phyloP scores from a whole-genome alignment of 1,140 invertebrate genomes.

The Drosophila murphyi region DNA sequence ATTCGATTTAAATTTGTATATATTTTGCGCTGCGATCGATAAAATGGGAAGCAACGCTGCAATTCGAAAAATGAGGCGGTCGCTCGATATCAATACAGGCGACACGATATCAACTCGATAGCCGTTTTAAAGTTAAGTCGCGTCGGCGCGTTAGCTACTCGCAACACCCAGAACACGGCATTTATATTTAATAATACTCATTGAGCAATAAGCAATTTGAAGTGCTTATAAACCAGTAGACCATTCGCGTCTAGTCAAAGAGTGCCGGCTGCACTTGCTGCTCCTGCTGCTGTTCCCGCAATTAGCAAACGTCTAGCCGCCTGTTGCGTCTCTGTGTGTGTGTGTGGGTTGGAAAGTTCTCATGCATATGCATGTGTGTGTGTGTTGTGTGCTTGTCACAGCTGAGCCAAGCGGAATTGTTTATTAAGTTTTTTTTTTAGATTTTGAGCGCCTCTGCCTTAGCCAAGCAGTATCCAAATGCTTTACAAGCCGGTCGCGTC shows the following conservation, averaged over 20 bases:
- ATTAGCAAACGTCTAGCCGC: slow-evolving; percentile 34
- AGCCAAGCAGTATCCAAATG: slow-evolving; percentile 62
- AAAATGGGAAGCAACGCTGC: background rate
- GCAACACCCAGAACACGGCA: background rate
- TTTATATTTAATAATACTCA: slow-evolving; percentile 12
- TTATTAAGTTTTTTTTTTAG: slow-evolving; percentile 56
- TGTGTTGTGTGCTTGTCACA: slow-evolving; percentile 44
- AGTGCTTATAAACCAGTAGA: background rate
- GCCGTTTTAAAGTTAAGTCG: slow-evolving; percentile 47
- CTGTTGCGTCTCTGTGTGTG: slow-evolving; percentile 58
- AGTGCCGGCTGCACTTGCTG: slow-evolving; percentile 18
- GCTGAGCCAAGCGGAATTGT: slow-evolving; percentile 68
- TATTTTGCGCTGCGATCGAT: slow-evolving; percentile 19
- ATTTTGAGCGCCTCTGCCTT: slow-evolving; percentile 14
- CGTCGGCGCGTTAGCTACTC: slow-evolving; percentile 42
- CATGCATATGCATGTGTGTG: slow-evolving; percentile 25
- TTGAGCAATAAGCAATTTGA: background rate
- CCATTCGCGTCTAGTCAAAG: slow-evolving; percentile 24
- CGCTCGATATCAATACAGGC: background rate
- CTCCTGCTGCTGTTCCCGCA: slow-evolving; percentile 46
- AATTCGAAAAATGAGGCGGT: background rate
- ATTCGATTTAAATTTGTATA: background rate
- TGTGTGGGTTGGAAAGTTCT: slow-evolving; percentile 14
- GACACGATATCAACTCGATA: slow-evolving; percentile 25
- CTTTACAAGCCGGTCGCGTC: slow-evolving; percentile 69